Evolutionary conservation across 2,888 invertebrate species (phyloP).

Genomic region (Acleris sparsana): DNA sequence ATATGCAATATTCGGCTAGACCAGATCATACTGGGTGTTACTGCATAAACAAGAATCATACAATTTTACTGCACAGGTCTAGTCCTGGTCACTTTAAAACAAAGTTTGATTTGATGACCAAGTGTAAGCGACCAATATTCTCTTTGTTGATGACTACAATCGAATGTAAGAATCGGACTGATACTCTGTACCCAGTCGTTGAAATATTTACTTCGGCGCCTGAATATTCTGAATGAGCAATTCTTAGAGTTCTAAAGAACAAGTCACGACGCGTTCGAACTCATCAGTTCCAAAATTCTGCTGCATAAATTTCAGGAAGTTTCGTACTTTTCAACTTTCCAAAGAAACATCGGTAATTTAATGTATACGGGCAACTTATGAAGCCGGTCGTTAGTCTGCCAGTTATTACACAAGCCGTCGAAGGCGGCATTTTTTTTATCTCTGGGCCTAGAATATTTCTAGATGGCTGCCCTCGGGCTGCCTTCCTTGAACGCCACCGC

Average conservation of each 20-base stretch:
- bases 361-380: neutral
- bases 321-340: slow-evolving; percentile 1
- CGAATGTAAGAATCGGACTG: too few relatives aligned
- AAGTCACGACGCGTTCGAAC: neutral
- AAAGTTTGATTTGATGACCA: neutral
- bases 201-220: too few relatives aligned
- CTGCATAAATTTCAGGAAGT: neutral
- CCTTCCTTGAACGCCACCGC: neutral
- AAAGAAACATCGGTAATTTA: slow-evolving; percentile 12
- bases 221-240: too few relatives aligned
- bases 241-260: too few relatives aligned
- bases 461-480: neutral
- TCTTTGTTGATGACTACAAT: too few relatives aligned
- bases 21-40: slow-evolving; percentile 3
- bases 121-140: too few relatives aligned
- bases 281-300: neutral
- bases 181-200: too few relatives aligned
- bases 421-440: neutral
- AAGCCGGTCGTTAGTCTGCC: neutral
- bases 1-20: slow-evolving; percentile 13
- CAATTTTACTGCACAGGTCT: neutral
- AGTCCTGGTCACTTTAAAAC: neutral
- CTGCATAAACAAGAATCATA: slow-evolving; percentile 7
- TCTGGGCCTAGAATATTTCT: too few relatives aligned
- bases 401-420: neutral